These are phyloP conservation scores for Eulemur rubriventer DNA, from an alignment of 2,797 vertebrate species.

Conservation along the genomic window DNA sequence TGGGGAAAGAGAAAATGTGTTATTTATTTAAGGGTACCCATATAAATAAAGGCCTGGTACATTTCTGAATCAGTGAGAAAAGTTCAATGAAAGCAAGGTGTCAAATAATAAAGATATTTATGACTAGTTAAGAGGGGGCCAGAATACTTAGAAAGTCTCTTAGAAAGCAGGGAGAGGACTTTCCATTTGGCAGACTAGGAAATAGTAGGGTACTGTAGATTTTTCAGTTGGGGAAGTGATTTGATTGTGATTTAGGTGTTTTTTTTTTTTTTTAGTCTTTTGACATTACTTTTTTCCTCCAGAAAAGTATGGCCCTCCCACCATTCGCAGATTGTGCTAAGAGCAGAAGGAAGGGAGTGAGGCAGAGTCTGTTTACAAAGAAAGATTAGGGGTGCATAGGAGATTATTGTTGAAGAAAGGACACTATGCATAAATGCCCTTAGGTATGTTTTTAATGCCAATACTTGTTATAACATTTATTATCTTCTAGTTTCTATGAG, in stretches of 20 bases:
- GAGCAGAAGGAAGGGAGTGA: neutral
- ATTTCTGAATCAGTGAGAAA: neutral
- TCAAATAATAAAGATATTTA: neutral
- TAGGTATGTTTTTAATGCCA: neutral
- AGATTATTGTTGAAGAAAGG: neutral
- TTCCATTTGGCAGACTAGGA: neutral
- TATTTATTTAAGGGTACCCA: neutral
- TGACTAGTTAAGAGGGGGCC: neutral
- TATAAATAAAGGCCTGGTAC: neutral
- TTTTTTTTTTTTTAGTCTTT: neutral
- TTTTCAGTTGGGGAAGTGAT: neutral
- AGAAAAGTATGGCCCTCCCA: neutral
- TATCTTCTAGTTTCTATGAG: neutral
- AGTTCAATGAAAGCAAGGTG: neutral
- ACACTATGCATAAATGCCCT: neutral
- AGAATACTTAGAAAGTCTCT: neutral
- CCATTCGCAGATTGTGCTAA: neutral
- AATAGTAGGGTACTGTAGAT: neutral
- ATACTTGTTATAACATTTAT: neutral
- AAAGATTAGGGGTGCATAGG: neutral
- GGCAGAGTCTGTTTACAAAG: neutral
- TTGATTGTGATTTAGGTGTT: neutral
- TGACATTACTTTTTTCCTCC: neutral
- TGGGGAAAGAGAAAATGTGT: neutral
- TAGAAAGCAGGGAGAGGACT: neutral